These are phyloP conservation scores for Tenebrosternarchus preto DNA, from an alignment of 2,113 vertebrate genomes.

Conservation along the genomic window DNA sequence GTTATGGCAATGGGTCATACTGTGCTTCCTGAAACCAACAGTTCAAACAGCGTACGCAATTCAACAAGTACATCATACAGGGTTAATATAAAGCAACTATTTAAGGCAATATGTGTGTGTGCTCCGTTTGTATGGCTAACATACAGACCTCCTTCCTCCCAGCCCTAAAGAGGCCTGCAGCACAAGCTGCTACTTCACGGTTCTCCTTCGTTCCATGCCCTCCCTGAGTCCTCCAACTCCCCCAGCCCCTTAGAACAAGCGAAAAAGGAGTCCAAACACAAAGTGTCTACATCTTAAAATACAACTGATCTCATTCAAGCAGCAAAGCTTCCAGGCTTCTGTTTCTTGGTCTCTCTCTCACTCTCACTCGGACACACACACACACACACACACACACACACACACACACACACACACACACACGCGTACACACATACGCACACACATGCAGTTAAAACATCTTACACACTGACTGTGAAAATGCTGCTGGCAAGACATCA, in stretches of 20 bases:
- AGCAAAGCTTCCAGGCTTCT: constrained; percentile 10
- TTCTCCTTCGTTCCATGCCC: constrained; percentile 42
- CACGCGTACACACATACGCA: constrained; percentile 16
- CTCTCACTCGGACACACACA: constrained; percentile 1
- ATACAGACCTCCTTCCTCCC: constrained; percentile 40
- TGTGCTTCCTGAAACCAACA: constrained; percentile 39
- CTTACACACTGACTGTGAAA: constrained; percentile 42
- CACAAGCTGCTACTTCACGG: constrained; percentile 30
- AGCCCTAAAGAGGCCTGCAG: constrained; percentile 45
- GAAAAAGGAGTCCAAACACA: constrained; percentile 44
- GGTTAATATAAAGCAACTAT: constrained; percentile 53
- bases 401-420: constrained; percentile 27
- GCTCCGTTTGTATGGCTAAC: constrained; percentile 59
- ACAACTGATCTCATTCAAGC: constrained; percentile 17
- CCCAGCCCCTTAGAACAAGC: constrained; percentile 43
- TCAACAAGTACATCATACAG: constrained; percentile 42
- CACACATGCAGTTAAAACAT: constrained; percentile 17
- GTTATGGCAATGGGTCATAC: constrained; percentile 29
- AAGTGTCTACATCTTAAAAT: constrained; percentile 33
- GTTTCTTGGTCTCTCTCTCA: too few relatives aligned
- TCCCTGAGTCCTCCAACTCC: constrained; percentile 54
- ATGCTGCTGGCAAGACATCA: constrained; percentile 53
- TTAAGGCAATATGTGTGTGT: constrained; percentile 61
- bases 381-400: background rate
- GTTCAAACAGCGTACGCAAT: constrained; percentile 44